These are phyloP conservation scores for Drosophila sechellia DNA, from an alignment of 1,140 invertebrate species.

Conservation along the genomic window DNA sequence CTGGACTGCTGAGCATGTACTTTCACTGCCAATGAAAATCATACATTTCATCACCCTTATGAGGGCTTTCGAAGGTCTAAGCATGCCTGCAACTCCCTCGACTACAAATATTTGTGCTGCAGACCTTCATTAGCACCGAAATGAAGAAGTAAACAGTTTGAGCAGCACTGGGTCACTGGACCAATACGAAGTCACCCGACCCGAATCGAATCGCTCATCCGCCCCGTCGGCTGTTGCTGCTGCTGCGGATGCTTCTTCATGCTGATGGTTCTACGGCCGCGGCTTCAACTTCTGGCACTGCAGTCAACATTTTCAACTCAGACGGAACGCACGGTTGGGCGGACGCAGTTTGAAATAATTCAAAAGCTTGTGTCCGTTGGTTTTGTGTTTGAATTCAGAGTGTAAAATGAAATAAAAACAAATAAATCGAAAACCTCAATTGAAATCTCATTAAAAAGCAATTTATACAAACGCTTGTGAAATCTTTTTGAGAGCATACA, in stretches of 20 bases:
- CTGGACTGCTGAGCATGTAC: no score
- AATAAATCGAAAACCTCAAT: background rate
- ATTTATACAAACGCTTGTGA: background rate
- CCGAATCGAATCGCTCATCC: slow-evolving; percentile 28
- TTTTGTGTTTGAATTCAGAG: slow-evolving; percentile 10
- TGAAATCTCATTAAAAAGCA: background rate
- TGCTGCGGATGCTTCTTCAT: slow-evolving; percentile 16
- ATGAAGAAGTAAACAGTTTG: slow-evolving; percentile 34
- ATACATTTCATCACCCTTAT: background rate
- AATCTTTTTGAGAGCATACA: background rate
- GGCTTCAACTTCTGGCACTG: slow-evolving; percentile 36
- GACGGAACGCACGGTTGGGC: slow-evolving; percentile 65
- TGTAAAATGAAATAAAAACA: background rate
- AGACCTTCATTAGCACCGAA: slow-evolving; percentile 2
- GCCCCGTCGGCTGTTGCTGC: slow-evolving; percentile 27
- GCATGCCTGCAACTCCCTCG: background rate
- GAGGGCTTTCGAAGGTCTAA: background rate
- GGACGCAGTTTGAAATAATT: slow-evolving; percentile 36
- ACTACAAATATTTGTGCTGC: background rate
- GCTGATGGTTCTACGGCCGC: slow-evolving; percentile 22
- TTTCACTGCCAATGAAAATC: background rate
- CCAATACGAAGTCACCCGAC: slow-evolving; percentile 51
- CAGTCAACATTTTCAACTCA: slow-evolving; percentile 69
- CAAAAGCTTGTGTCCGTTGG: slow-evolving; percentile 24
- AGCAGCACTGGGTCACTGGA: slow-evolving; percentile 15